A percentile compares a stretch with the other conserved stretches of the same genome.
These are phyloP conservation scores for Corydoras sp. DNA, from an alignment of 2,113 vertebrate genomes.

Conservation along the genomic window DNA sequence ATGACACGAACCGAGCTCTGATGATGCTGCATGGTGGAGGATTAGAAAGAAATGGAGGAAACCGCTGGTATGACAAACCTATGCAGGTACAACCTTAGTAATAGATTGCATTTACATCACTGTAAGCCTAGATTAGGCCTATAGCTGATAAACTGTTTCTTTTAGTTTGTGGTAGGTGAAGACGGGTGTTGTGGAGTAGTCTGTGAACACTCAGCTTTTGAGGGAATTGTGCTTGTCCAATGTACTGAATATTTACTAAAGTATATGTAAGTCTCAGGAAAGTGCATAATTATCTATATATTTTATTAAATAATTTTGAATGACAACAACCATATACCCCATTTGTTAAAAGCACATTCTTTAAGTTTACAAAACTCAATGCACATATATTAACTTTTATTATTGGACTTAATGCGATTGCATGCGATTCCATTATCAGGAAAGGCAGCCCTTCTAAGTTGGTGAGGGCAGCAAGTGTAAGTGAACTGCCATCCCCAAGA, in stretches of 20 bases:
- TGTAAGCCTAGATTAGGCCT: neutral
- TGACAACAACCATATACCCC: too few species aligned
- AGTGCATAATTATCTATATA: neutral
- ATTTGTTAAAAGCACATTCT: too few species aligned
- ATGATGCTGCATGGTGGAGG: conserved; percentile 89
- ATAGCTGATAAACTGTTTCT: conserved; percentile 31
- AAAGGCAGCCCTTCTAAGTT: conserved; percentile 77
- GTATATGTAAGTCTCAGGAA: conserved; percentile 78
- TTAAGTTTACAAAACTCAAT: too few species aligned
- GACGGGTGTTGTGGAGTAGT: conserved; percentile 88
- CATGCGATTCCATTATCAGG: conserved; percentile 54
- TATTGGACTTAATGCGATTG: too few species aligned
- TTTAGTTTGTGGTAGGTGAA: conserved; percentile 85
- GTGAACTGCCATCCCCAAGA: conserved; percentile 82
- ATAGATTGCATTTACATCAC: neutral
- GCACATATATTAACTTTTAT: too few species aligned
- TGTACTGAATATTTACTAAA: conserved; percentile 87
- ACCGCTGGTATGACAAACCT: conserved; percentile 97
- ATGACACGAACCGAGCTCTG: conserved; percentile 69
- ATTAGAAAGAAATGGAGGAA: conserved; percentile 73
- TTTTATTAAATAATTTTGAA: too few species aligned
- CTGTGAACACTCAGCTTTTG: conserved; percentile 91
- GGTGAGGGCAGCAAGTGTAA: conserved; percentile 83
- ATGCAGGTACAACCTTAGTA: conserved; percentile 77
- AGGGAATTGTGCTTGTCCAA: conserved; percentile 93